Percentiles rank a stretch among this genome's conserved stretches.
Conservation (phyloP, 2,797 vertebrate species). For the Falco cherrug region DNA sequence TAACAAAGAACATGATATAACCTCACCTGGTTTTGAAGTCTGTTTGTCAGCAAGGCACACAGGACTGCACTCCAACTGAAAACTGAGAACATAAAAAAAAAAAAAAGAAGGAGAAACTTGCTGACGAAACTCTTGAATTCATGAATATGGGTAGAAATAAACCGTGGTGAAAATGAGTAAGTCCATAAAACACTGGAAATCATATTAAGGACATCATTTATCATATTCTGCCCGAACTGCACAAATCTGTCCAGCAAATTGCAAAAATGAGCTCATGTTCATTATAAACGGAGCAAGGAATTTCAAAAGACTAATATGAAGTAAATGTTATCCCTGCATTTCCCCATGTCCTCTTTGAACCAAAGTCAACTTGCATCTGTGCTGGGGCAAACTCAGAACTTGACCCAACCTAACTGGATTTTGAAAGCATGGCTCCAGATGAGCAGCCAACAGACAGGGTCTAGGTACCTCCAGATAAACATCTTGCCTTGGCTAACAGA, state of each 20-base stretch:
- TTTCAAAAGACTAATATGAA: slow-evolving; percentile 1
- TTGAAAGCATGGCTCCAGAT: background rate
- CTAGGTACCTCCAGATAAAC: background rate
- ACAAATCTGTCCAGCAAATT: slow-evolving; percentile 24
- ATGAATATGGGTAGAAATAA: background rate
- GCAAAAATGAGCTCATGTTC: slow-evolving; percentile 28
- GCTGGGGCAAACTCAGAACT: background rate
- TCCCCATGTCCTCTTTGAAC: background rate
- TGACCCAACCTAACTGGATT: background rate
- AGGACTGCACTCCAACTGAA: background rate
- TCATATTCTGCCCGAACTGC: background rate
- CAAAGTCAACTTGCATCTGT: background rate
- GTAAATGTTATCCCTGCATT: background rate
- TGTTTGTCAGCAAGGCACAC: background rate
- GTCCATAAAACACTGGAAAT: background rate
- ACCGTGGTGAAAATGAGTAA: background rate
- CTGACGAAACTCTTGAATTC: background rate
- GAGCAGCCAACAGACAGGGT: background rate
- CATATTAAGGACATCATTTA: slow-evolving; percentile 8
- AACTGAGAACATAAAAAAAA: background rate
- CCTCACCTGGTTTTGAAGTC: background rate
- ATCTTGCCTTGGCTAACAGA: background rate
- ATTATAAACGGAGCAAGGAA: background rate
- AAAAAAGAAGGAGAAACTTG: background rate
- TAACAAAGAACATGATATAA: background rate